Evolutionary conservation across 1,140 invertebrate genomes (phyloP), one percentile per base, ranked within the genome.

Genomic region (Pseudachorutes palmiensis): DNA sequence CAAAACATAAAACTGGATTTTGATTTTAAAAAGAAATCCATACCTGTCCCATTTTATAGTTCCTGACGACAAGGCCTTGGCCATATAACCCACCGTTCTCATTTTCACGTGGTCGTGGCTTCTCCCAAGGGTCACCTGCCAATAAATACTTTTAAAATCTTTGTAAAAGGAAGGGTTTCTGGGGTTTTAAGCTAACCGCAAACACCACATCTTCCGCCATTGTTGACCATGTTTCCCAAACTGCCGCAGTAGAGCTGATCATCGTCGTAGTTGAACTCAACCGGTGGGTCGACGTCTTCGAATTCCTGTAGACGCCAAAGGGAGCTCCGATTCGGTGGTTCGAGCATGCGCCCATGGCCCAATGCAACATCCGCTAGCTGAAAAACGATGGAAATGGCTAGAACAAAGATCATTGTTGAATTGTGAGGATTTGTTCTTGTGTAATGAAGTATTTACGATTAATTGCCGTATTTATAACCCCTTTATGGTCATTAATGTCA

Each of bases 341-440:
- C 80, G 69, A 87, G 75, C 74, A 90, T 77, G 78, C 85, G 83
- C 5, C 87, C 88, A 79, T 90, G 88, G 9, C 82, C 51, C 14
- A n/a, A n/a, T n/a, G n/a, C n/a, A n/a, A n/a, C n/a, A n/a, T n/a
- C n/a, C n/a, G n/a, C n/a, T n/a, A n/a, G n/a, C n/a, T n/a, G n/a
- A n/a, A n/a, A n/a, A n/a, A n/a, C n/a, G n/a, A n/a, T n/a, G n/a
- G n/a, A n/a, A n/a, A n/a, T n/a, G n/a, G n/a, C n/a, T n/a, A n/a
- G n/a, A n/a, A n/a, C n/a, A n/a, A n/a, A n/a, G n/a, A n/a, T n/a
- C n/a, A n/a, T n/a, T n/a, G n/a, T n/a, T n/a, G n/a, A n/a, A n/a
- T n/a, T n/a, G n/a, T n/a, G n/a, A n/a, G n/a, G n/a, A n/a, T n/a
- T n/a, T n/a, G n/a, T n/a, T n/a, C n/a, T n/a, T n/a, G n/a, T n/a